phyloP scores from a whole-genome alignment of 2,888 invertebrate species.

The Athripsodes cinereus region DNA sequence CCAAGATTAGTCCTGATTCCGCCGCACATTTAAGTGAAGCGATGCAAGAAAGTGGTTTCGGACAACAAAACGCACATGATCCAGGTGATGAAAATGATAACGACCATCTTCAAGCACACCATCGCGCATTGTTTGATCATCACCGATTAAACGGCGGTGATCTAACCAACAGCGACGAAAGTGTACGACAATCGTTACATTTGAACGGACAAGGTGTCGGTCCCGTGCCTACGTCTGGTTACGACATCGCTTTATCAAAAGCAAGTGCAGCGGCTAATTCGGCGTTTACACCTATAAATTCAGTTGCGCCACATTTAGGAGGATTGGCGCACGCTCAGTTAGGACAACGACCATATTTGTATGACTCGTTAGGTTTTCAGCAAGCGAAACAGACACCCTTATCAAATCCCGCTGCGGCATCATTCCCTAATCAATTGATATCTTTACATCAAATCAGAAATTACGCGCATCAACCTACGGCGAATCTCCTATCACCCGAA shows the following conservation, averaged over 20 bases:
- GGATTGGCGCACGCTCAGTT: conserved; percentile 59
- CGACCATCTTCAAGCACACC: conserved; percentile 65
- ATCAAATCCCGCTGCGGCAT: conserved; percentile 49
- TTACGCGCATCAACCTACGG: conserved; percentile 87
- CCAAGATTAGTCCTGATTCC: conserved; percentile 77
- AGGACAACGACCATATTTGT: conserved; percentile 77
- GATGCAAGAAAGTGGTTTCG: conserved; percentile 48
- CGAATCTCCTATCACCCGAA: conserved; percentile 63
- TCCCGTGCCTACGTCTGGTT: conserved; percentile 39
- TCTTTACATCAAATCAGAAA: conserved; percentile 95
- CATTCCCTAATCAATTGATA: conserved; percentile 89
- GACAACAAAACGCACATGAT: conserved; percentile 46
- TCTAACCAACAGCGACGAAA: conserved; percentile 27
- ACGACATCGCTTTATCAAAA: conserved; percentile 38
- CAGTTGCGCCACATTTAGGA: conserved; percentile 75
- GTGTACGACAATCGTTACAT: conserved; percentile 28
- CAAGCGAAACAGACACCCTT: conserved; percentile 50
- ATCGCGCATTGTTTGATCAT: conserved; percentile 50
- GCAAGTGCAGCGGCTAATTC: conserved; percentile 64
- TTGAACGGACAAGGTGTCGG: conserved; percentile 33
- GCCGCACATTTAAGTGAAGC: conserved; percentile 59
- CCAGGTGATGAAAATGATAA: conserved; percentile 56
- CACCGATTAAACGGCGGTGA: conserved; percentile 30
- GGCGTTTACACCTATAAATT: conserved; percentile 92
- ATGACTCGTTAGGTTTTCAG: conserved; percentile 89